These are phyloP conservation scores for Apaloderma vittatum DNA, from an alignment of 2,113 vertebrate genomes.

Conservation along the genomic window DNA sequence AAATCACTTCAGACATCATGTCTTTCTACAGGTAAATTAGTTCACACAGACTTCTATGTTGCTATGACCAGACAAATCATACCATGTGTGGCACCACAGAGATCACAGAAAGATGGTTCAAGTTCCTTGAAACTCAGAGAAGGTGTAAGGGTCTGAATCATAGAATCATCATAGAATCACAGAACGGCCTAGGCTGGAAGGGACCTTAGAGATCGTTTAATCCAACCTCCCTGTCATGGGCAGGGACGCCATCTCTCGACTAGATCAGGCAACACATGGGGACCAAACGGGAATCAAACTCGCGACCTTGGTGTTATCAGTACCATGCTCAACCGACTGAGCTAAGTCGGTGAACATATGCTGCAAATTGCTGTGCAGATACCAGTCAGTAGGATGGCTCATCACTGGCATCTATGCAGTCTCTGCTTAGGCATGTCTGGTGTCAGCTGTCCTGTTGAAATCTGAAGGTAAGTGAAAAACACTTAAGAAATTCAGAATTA, in stretches of 20 bases:
- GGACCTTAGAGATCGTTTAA: too few species aligned
- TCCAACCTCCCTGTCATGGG: too few species aligned
- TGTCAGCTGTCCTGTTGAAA: not conserved
- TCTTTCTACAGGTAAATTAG: not conserved
- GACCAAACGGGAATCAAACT: too few species aligned
- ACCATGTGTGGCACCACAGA: not conserved
- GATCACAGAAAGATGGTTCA: not conserved
- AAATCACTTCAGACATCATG: not conserved
- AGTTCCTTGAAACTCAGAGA: not conserved
- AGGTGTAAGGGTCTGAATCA: not conserved
- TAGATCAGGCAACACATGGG: too few species aligned
- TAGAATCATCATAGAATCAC: too few species aligned
- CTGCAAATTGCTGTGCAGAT: not conserved
- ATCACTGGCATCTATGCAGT: rapidly evolving
- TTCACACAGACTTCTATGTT: not conserved
- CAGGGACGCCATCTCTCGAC: too few species aligned
- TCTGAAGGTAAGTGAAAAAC: not conserved
- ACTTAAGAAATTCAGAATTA: not conserved
- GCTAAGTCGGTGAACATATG: not conserved
- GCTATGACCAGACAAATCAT: not conserved
- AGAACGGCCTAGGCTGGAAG: too few species aligned
- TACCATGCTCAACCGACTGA: too few species aligned
- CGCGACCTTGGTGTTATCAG: too few species aligned
- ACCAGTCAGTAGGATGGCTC: not conserved
- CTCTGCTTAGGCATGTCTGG: not conserved